Base-by-base conservation (phyloP, 2,797 vertebrate genomes). In the Clarias laeviceps region DNA sequence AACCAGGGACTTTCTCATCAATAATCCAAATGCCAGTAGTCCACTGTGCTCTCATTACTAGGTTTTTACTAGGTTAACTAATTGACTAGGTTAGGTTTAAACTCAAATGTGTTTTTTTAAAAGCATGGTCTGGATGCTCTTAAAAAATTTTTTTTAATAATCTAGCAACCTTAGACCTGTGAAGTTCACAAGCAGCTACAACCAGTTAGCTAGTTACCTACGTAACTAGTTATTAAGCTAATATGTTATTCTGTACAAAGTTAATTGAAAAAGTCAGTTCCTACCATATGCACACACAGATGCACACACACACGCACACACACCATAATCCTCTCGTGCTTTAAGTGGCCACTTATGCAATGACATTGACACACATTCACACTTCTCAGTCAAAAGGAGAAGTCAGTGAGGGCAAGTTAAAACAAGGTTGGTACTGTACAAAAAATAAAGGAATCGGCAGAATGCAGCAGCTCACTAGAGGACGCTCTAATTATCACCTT, bases 401-500 rank as follows among this genome's bases (percentile, higher is more conserved):
- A 22, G 79, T 66, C 40, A 32, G 32, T 6, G 5, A 50, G 62
- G 62, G 40, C 15, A 15, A 32, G 40, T 50, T 80, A 80, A 66
- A 65, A 54, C 79, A 80, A 66, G 17, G 37, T 20, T 65, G 59
- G 15, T 15, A 22, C 56, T n/a, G n/a, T n/a, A 56, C 56, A 76
- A 76, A 76, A 56, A 1, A 27, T n/a, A 57, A 57, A 29, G 1
- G 27, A 66, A 66, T 8, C 29, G 18, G 74, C 77, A 54, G 79
- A 50, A 54, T 66, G 79, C 62, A 54, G 79, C 17, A 22, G 62
- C 79, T 80, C 79, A 80, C n/a, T 29, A 80, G 79, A 66, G 79
- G 79, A 80, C 62, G 40, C 79, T 80, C 22, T 70, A 73, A 82
- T 82, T 61, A 82, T 61, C 66, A 72, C 68, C 79, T 66, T 6